Evolutionary conservation across 2,888 invertebrate genomes (phyloP), one percentile per base, ranked within the genome.

Genomic region (Urechis unicinctus): DNA sequence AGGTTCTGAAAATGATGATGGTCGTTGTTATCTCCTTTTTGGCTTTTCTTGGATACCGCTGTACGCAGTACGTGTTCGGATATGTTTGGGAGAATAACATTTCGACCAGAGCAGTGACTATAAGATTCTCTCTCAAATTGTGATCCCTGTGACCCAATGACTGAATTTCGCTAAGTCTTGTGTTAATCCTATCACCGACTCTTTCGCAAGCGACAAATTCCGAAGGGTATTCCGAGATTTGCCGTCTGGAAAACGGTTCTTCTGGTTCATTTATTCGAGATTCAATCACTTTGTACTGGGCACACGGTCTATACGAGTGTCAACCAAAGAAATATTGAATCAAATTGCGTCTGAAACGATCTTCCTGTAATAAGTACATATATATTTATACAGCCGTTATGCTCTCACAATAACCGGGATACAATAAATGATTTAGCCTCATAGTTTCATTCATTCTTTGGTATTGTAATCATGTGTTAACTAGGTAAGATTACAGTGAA

Each of bases 201-300:
- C 92, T 2, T 93, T 92, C 80, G 92, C 94, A 80, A 94, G 94
- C 79, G 90, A 91, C 75, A 93, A 94, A 77, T 95, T 89, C 78
- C 83, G 93, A 17, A 85, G 88, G 58, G 93, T 93, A 3, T 94
- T 95, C 77, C 46, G 43, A 24, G 26, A 50, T 13, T 4, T 57
- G 26, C 30, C 4, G 21, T 17, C 3, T 3, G 43, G 17, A 2
- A 22, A 13, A 41, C 4, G 22, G 22, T 3, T n/a, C 13, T 25
- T 6, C n/a, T 24, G 22, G 9, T 5, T 30, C 25, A 4, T 4
- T 45, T 22, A 28, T 17, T 41, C 6, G 52, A 21, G 17, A 54
- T 30, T 47, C 30, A n/a, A 56, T 52, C 43, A 48, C 42, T 22
- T 2, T 25, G 9, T 54, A 28, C 44, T n/a, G 36, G 36, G 36